Base-by-base conservation (phyloP, 2,113 vertebrate genomes). In the Tragelaphus buxtoni region DNA sequence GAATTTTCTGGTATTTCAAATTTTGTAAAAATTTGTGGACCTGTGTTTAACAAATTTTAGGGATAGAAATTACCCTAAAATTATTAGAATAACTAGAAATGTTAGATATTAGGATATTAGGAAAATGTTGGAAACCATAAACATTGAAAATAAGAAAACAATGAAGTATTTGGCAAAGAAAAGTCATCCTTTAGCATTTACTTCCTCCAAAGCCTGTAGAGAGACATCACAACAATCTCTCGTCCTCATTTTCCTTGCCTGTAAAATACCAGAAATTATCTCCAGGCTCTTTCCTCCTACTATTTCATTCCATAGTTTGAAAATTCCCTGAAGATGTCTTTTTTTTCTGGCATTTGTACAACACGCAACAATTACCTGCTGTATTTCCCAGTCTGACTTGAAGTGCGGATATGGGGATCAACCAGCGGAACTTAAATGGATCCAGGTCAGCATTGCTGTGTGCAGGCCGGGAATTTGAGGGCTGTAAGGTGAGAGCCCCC, bases 381-480 rank as follows among this genome's bases (percentile, higher is more conserved):
- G 99, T 98, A 96, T 99, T 99, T 90, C 99, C 99, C 97, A 99
- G 98, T 80, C 99, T 98, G 97, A 99, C 99, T 95, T 99, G 99
- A 98, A 99, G 99, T 0, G 99, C 99, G 1, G 99, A 99, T 97
- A 99, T 98, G 72, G 99, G 99, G 98, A 99, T 99, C 97, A 99
- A 96, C 99, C 99, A 99, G 72, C 99, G 99, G 98, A 99, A 99
- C 98, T 99, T 99, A 96, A 99, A 99, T 0, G 99, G 99, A 97
- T 99, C 99, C 94, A 99, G 95, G 96, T 99, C 99, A 42, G 99
- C 99, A 2, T 99, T 99, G 98, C 97, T 98, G 95, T 99, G 99
- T 0, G 98, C 97, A 5, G 99, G 98, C 26, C 99, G 99, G 83
- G 98, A 98, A 83, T 99, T 99, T 1, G 99, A 95, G 98, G 99